These are phyloP conservation scores for Patella vulgata DNA, from an alignment of 1,140 invertebrate species.

Conservation along the genomic window DNA sequence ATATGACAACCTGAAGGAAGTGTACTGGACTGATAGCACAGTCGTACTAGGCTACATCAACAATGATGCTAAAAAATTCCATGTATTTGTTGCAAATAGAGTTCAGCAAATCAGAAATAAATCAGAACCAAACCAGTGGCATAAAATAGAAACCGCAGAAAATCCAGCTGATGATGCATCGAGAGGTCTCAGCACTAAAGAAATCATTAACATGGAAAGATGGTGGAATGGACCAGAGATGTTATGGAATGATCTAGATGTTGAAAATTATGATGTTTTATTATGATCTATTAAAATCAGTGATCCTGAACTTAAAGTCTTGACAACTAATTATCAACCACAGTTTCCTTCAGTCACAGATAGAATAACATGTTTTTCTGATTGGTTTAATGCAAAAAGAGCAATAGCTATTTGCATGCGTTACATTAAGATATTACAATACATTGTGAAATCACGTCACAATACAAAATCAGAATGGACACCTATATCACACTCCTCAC, in stretches of 20 bases:
- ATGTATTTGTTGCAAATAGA: constrained; percentile 39
- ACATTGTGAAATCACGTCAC: no score
- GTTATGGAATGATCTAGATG: constrained; percentile 18
- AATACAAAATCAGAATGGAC: no score
- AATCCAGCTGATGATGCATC: constrained; percentile 34
- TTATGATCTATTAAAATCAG: background rate
- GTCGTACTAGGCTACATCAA: constrained; percentile 29
- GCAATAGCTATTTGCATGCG: constrained; percentile 12
- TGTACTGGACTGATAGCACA: constrained; percentile 34
- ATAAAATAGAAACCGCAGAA: constrained; percentile 17
- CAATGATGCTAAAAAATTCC: constrained; percentile 32
- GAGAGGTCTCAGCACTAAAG: background rate
- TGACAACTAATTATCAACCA: background rate
- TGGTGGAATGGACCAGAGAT: constrained; percentile 39
- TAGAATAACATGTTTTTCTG: constrained; percentile 4
- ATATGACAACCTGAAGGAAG: constrained; percentile 3
- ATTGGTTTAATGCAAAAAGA: constrained; percentile 6
- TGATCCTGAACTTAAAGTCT: constrained; percentile 25
- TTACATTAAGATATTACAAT: constrained; percentile 4
- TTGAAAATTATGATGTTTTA: background rate
- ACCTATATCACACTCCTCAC: no score
- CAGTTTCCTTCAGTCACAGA: background rate
- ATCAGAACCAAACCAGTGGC: constrained; percentile 29
- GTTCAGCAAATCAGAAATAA: constrained; percentile 31
- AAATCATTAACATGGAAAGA: constrained; percentile 6